phyloP scores from a whole-genome alignment of 1,140 invertebrate species.

The Solenopsis invicta region DNA sequence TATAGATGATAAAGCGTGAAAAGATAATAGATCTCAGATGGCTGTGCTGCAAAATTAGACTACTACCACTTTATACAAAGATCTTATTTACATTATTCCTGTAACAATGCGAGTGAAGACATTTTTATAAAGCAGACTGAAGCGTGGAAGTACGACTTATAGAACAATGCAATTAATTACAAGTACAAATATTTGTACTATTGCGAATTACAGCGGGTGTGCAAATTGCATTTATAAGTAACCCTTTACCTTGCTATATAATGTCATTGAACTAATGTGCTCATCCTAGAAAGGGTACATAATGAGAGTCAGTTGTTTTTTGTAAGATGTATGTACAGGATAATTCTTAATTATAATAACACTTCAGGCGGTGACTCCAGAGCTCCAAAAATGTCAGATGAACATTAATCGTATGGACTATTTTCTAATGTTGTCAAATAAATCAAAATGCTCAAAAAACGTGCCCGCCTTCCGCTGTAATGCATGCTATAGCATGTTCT shows the following conservation, averaged over 20 bases:
- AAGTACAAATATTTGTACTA: conserved; percentile 50
- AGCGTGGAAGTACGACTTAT: conserved; percentile 65
- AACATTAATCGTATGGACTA: not conserved
- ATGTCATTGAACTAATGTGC: conserved; percentile 85
- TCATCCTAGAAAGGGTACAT: conserved; percentile 84
- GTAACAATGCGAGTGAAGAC: conserved; percentile 54
- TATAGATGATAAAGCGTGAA: conserved; percentile 26
- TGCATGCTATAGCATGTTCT: conserved; percentile 7
- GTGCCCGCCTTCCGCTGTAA: conserved; percentile 2
- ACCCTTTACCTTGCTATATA: conserved; percentile 84
- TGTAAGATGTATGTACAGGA: conserved; percentile 34
- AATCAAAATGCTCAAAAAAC: conserved; percentile 16
- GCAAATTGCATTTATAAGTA: conserved; percentile 72
- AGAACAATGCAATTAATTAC: conserved; percentile 58
- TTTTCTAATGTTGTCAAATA: conserved; percentile 1
- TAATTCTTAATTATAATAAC: conserved; percentile 18
- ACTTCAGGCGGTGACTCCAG: conserved; percentile 20
- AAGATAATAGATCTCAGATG: conserved; percentile 24
- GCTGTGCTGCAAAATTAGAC: conserved; percentile 61
- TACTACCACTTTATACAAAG: conserved; percentile 50
- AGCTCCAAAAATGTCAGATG: conserved; percentile 51
- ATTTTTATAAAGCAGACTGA: conserved; percentile 66
- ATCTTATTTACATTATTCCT: conserved; percentile 13
- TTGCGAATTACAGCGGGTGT: conserved; percentile 66
- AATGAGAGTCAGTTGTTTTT: conserved; percentile 74